Evolutionary conservation across 2,888 invertebrate genomes (phyloP).

Genomic region (Ochropleura leucogaster): DNA sequence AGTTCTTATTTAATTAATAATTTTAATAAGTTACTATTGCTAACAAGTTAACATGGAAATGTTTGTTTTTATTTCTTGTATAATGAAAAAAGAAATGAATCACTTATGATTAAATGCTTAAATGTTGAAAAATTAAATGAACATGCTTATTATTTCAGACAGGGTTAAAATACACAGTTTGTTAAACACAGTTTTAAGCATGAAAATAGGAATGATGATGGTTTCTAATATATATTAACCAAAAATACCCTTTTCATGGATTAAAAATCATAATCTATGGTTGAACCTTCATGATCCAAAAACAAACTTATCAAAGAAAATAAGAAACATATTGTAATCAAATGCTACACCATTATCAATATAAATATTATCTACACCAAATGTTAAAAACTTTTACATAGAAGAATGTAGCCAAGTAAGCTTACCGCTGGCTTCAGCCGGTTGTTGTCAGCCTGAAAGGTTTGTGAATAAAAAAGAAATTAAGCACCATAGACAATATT

Average conservation of each 20-base stretch:
- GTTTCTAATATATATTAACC: conserved; percentile 5
- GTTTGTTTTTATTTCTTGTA: too few relatives aligned
- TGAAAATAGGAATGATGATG: conserved; percentile 1
- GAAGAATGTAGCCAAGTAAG: conserved; percentile 56
- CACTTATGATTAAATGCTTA: too few relatives aligned
- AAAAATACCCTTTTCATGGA: not conserved
- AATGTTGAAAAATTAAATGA: not conserved
- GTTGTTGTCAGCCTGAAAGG: conserved; percentile 84
- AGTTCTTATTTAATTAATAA: not conserved
- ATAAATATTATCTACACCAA: conserved; percentile 27
- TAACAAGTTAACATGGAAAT: not conserved
- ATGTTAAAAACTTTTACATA: conserved; percentile 46
- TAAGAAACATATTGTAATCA: not conserved
- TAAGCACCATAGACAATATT: conserved; percentile 55
- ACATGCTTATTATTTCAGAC: not conserved
- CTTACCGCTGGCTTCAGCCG: conserved; percentile 87
- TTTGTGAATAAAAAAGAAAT: conserved; percentile 70
- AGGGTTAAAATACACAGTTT: not conserved
- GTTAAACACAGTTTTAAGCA: conserved; percentile 2
- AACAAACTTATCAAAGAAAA: not conserved
- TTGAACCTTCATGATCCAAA: not conserved
- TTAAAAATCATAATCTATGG: conserved; percentile 4
- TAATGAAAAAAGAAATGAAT: too few relatives aligned
- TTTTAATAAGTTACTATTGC: not conserved
- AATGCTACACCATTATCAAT: conserved; percentile 22